Evolutionary conservation across 2,797 vertebrate species (phyloP).

Genomic region (Gorsachius magnificus): DNA sequence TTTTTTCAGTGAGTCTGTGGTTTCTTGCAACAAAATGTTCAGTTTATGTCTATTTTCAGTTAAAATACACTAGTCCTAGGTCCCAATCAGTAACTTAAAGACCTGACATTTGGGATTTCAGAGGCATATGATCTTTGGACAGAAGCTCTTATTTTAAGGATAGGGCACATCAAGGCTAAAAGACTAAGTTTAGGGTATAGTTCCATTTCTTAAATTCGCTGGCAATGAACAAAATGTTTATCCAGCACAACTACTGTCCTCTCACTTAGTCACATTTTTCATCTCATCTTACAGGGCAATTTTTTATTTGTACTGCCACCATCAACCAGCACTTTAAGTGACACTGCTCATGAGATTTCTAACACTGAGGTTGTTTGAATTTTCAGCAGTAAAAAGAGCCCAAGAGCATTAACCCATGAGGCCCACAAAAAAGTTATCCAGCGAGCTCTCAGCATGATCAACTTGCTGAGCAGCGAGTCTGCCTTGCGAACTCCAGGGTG

Average conservation of each 20-base stretch:
- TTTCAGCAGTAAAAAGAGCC: neutral
- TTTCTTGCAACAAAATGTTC: neutral
- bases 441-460: neutral
- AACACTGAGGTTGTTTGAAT: neutral
- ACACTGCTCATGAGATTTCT: neutral
- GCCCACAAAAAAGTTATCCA: neutral
- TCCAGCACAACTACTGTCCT: neutral
- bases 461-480: constrained; percentile 5
- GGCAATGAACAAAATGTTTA: neutral
- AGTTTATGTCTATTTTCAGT: neutral
- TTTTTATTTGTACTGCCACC: neutral
- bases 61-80: neutral
- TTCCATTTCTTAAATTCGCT: neutral
- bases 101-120: neutral
- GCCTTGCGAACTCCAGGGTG: neutral
- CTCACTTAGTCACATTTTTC: neutral
- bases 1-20: neutral
- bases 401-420: neutral
- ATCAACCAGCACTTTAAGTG: neutral
- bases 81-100: neutral
- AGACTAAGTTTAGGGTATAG: neutral
- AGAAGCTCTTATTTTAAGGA: neutral
- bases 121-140: neutral
- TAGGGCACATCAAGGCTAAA: neutral
- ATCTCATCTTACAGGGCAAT: neutral